Evolutionary conservation across 2,113 vertebrate species (phyloP).

Genomic region (Acinonyx jubatus): DNA sequence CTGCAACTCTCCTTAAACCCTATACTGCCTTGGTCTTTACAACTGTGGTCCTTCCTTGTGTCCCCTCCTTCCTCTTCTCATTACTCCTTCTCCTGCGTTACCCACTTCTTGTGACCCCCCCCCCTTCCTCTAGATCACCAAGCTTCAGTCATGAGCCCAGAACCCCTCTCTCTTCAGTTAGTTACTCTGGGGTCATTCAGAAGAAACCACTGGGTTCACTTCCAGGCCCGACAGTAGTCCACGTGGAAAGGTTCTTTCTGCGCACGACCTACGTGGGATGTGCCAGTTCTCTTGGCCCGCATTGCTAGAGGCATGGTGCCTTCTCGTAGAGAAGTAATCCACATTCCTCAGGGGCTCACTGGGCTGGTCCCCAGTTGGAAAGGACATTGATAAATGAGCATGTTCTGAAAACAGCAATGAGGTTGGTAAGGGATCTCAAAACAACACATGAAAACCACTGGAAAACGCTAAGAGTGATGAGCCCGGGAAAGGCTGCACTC

Average conservation of each 20-base stretch:
- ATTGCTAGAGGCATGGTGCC: background rate
- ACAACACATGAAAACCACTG: background rate
- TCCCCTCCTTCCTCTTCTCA: background rate
- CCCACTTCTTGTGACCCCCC: background rate
- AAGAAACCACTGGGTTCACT: background rate
- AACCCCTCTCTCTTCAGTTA: background rate
- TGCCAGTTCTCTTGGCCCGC: background rate
- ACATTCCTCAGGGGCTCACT: background rate
- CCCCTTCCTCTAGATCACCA: background rate
- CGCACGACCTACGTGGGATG: fast-evolving
- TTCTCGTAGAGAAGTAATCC: background rate
- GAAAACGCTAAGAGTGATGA: background rate
- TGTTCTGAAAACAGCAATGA: background rate
- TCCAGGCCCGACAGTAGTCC: background rate
- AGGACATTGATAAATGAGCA: background rate
- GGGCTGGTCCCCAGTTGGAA: background rate
- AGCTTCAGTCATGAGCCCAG: background rate
- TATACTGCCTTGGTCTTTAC: background rate
- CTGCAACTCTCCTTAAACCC: too few relatives aligned
- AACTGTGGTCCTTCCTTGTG: background rate
- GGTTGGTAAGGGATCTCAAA: background rate
- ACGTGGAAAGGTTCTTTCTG: background rate
- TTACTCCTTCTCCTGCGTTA: background rate
- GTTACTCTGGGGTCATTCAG: background rate
- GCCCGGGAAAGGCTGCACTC: background rate